Evolutionary conservation across 1,140 invertebrate genomes (phyloP).

Genomic region (Cyrtorhinus lividipennis): DNA sequence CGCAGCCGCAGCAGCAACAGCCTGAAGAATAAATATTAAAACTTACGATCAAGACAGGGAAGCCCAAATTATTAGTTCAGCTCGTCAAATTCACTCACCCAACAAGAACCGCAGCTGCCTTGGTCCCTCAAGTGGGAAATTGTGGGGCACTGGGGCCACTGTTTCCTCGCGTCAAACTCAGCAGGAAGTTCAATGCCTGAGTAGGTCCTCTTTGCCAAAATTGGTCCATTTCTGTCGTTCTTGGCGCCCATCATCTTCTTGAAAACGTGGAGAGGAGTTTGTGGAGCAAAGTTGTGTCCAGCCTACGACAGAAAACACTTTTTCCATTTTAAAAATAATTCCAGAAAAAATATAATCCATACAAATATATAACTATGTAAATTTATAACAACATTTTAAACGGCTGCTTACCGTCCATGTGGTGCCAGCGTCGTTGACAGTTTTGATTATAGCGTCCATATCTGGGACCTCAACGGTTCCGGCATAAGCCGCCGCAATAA

Average conservation of each 20-base stretch:
- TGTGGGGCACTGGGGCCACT: conserved; percentile 72
- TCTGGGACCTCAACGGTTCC: not conserved
- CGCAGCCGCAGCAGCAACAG: conserved; percentile 29
- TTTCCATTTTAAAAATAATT: not conserved
- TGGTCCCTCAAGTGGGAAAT: conserved; percentile 62
- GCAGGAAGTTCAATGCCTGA: conserved; percentile 37
- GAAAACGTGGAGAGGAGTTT: conserved; percentile 41
- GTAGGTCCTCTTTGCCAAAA: not conserved
- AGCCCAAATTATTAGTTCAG: not conserved
- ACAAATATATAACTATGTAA: not conserved
- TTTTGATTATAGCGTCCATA: conserved; percentile 5
- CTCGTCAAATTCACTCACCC: not conserved
- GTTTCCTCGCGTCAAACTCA: conserved; percentile 55
- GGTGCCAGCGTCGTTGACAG: conserved; percentile 14
- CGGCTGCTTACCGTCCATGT: conserved; percentile 14
- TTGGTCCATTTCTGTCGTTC: not conserved
- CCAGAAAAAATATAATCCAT: not conserved
- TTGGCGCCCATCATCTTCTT: conserved; percentile 47
- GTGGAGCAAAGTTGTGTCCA: conserved; percentile 47
- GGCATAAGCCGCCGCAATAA: not conserved
- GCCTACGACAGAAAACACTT: conserved; percentile 30
- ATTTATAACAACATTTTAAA: not conserved
- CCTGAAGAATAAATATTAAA: conserved; percentile 12
- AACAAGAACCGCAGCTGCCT: conserved; percentile 34
- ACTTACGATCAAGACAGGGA: not conserved